phyloP scores from a whole-genome alignment of 2,888 invertebrate species.

The Eupithecia exiguata region DNA sequence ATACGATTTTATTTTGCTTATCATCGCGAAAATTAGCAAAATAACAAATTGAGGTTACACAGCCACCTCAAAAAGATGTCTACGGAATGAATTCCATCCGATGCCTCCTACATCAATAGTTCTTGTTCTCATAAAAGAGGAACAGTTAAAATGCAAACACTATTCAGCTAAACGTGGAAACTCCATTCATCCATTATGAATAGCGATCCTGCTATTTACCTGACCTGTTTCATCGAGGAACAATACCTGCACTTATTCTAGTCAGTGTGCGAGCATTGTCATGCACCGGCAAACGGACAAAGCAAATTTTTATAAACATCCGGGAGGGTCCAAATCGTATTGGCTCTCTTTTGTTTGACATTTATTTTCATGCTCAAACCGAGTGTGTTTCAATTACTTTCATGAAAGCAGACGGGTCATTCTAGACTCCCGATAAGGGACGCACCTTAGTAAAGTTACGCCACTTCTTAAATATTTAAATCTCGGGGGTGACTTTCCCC shows the following conservation, averaged over 20 bases:
- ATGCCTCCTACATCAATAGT: not conserved
- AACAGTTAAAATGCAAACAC: conserved; percentile 66
- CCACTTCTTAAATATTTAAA: conserved; percentile 78
- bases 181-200: conserved; percentile 65
- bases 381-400: conserved; percentile 53
- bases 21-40: not conserved
- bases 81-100: not conserved
- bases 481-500: conserved; percentile 75
- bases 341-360: conserved; percentile 46
- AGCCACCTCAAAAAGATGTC: not conserved
- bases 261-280: conserved; percentile 43
- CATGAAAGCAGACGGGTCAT: conserved; percentile 58
- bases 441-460: conserved; percentile 70
- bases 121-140: conserved; percentile 62
- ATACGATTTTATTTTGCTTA: not conserved
- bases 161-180: conserved; percentile 63
- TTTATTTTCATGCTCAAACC: conserved; percentile 43
- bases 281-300: conserved; percentile 58
- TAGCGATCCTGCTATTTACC: conserved; percentile 73
- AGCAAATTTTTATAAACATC: conserved; percentile 63
- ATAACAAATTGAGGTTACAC: not conserved
- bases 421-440: conserved; percentile 69
- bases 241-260: conserved; percentile 62
- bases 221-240: conserved; percentile 71
- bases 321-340: conserved; percentile 53